phyloP scores from a whole-genome alignment of 1,140 invertebrate genomes.

The Drosophila ercepeae region DNA sequence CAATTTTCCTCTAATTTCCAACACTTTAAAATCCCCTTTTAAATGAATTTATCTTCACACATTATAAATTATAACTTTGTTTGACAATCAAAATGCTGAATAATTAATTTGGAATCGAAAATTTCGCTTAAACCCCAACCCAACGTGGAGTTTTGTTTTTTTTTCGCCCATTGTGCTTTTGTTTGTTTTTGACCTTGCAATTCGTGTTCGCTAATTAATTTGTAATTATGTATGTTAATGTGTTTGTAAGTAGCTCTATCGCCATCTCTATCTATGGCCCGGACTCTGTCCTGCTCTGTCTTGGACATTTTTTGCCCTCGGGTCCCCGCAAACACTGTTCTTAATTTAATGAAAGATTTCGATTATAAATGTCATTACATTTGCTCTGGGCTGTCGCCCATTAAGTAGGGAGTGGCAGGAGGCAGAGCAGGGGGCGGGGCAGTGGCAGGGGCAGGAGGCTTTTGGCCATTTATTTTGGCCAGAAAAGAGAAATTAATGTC shows the following conservation, averaged over 20 bases:
- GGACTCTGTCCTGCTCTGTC: neutral
- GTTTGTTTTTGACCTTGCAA: constrained; percentile 60
- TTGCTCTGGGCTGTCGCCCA: constrained; percentile 37
- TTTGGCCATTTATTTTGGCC: neutral
- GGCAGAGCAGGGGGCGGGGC: neutral
- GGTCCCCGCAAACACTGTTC: constrained; percentile 68
- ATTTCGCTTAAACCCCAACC: no score
- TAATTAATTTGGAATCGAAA: constrained; percentile 7
- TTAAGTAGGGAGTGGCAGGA: constrained; percentile 1
- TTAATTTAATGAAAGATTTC: constrained; percentile 82
- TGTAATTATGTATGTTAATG: constrained; percentile 81
- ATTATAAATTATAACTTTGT: no score
- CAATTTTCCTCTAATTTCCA: no score
- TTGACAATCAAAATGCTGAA: constrained; percentile 1
- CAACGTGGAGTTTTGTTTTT: no score
- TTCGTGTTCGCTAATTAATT: constrained; percentile 79
- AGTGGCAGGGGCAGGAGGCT: neutral
- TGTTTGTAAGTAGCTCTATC: constrained; percentile 45
- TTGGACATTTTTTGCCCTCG: neutral
- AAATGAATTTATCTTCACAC: neutral
- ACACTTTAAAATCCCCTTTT: neutral
- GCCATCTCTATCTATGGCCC: constrained; percentile 8
- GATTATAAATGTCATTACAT: constrained; percentile 77
- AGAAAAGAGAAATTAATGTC: neutral
- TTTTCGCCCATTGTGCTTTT: constrained; percentile 28